These are phyloP conservation scores for Agapornis canus DNA, from an alignment of 2,797 vertebrate genomes.

Conservation along the genomic window DNA sequence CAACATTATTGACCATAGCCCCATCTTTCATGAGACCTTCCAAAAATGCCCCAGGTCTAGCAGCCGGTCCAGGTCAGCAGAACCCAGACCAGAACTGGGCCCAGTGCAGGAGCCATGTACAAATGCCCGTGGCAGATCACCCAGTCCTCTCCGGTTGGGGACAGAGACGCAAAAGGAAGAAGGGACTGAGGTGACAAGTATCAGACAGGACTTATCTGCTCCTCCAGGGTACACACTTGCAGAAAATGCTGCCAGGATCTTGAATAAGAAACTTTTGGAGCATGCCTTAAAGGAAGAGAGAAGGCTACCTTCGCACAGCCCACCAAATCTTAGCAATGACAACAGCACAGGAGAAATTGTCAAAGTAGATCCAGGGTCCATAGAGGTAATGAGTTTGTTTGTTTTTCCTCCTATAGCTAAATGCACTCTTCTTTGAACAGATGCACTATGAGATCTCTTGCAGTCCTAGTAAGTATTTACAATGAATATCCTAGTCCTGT, in stretches of 20 bases:
- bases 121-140: conserved; percentile 87
- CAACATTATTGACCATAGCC: conserved; percentile 97
- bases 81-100: conserved; percentile 75
- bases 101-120: conserved; percentile 80
- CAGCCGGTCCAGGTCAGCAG: conserved; percentile 83
- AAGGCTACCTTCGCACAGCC: conserved; percentile 74
- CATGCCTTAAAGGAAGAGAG: conserved; percentile 90
- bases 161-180: conserved; percentile 86
- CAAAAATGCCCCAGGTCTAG: conserved; percentile 89
- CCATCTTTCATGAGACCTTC: conserved; percentile 83
- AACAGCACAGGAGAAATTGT: conserved; percentile 81
- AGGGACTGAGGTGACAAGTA: conserved; percentile 83
- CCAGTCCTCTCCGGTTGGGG: conserved; percentile 89
- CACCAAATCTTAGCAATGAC: conserved; percentile 76
- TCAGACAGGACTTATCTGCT: conserved; percentile 91
- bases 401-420: conserved; percentile 56
- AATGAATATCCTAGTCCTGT: background rate
- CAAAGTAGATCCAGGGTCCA: conserved; percentile 85
- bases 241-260: conserved; percentile 91
- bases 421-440: conserved; percentile 54
- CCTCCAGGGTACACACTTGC: conserved; percentile 91
- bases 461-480: background rate
- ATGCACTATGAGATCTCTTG: background rate
- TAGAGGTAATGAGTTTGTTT: conserved; percentile 89
- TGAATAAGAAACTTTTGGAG: conserved; percentile 94